These are phyloP conservation scores for Nilaparvata lugens DNA, from an alignment of 1,140 invertebrate genomes.

Conservation along the genomic window DNA sequence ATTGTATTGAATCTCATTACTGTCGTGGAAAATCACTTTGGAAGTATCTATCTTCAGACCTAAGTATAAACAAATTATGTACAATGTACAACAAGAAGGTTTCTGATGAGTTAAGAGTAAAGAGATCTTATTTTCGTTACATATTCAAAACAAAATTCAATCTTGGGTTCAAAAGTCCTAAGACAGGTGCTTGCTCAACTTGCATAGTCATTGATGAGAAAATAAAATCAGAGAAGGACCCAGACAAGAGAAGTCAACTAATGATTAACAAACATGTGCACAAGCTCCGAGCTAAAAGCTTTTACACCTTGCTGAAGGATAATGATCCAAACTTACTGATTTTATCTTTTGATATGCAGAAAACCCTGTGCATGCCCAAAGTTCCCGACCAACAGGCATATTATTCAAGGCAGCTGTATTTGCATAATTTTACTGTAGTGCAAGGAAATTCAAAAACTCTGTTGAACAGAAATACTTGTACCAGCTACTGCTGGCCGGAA, in stretches of 20 bases:
- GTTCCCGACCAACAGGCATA: background rate
- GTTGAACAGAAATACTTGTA: background rate
- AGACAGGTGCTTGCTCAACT: background rate
- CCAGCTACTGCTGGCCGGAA: background rate
- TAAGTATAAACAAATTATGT: background rate
- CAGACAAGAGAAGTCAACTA: background rate
- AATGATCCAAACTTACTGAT: background rate
- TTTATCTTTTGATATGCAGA: background rate
- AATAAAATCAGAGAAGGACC: background rate
- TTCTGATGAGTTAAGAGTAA: background rate
- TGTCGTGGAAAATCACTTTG: background rate
- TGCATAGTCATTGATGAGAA: background rate
- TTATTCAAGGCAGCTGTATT: background rate
- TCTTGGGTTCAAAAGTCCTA: background rate
- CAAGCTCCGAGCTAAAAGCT: background rate
- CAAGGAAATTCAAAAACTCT: background rate
- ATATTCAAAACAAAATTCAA: background rate
- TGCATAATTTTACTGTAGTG: conserved; percentile 6
- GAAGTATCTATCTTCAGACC: background rate
- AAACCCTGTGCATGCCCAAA: background rate
- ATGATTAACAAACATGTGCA: background rate
- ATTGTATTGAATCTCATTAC: background rate
- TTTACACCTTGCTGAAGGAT: background rate
- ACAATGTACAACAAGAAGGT: background rate
- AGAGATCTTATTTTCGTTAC: background rate